Base-by-base conservation (phyloP, 2,797 vertebrate genomes). In the Aplochiton taeniatus region DNA sequence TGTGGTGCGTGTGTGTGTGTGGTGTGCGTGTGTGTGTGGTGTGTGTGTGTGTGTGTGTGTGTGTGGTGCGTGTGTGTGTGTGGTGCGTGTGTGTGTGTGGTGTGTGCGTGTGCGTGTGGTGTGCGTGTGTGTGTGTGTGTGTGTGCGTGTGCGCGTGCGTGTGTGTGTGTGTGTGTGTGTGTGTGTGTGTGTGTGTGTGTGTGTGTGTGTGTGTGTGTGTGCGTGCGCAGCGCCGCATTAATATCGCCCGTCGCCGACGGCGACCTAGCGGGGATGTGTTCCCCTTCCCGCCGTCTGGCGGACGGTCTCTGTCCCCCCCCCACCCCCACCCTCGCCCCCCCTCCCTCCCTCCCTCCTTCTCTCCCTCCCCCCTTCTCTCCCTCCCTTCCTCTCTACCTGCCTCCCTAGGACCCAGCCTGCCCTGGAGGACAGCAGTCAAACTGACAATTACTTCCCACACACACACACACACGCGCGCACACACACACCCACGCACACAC, bases 361-460 rank as follows among this genome's bases (percentile, higher is more conserved):
- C 57, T 56, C 51, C 58, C 41, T 56, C 60, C 9, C 43, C 45
- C 65, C 52, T 50, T 74, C 74, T 11, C 44, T n/a, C 74, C 75
- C 70, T 68, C 65, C 61, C 58, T 53, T 64, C 61, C 62, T 66
- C 52, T 69, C 61, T 73, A 75, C 73, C 66, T 20, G 78, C 69
- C 78, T 79, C 83, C 80, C 90, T 91, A 88, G 81, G 87, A 92
- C 89, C 87, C 90, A 87, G 86, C 80, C 85, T 86, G 84, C 83
- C 42, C 42, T 18, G 54, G 31, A 55, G 1, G 53, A 18, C 53
- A 55, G 18, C 53, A 55, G 19, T 18, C 89, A 90, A 86, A 88
- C 31, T 31, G 2, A 31, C 3, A 31, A 31, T 31, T 31, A 31
- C 31, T 6, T 6, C 31, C 31, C 31, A 31, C 31, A 31, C 31